Conservation (phyloP, 2,888 invertebrate species). For the Parnassius orleans region DNA sequence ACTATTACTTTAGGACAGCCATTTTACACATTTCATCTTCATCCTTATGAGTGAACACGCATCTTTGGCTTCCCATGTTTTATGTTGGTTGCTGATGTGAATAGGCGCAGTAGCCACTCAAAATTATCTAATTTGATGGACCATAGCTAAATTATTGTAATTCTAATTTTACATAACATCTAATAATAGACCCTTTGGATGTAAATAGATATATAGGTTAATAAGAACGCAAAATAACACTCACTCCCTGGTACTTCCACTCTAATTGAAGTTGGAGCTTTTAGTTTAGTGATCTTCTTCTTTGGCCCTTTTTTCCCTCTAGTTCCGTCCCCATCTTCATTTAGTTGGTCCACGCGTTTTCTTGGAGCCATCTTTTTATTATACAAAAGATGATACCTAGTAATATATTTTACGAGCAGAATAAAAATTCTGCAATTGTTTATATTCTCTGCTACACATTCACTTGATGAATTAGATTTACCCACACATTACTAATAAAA, state of each 20-base stretch:
- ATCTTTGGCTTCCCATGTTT: too few species aligned
- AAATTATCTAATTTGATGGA: not conserved
- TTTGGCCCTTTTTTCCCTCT: slow-evolving; percentile 24
- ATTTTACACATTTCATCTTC: too few species aligned
- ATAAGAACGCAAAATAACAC: not conserved
- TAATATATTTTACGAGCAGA: not conserved
- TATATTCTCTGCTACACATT: not conserved
- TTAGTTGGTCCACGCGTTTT: not conserved
- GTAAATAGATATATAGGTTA: not conserved
- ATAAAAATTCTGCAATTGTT: not conserved
- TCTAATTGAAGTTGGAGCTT: slow-evolving; percentile 31
- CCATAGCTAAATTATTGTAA: too few species aligned
- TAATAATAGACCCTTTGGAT: not conserved
- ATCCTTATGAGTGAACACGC: too few species aligned
- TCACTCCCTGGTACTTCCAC: slow-evolving; percentile 5
- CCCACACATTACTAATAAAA: not conserved
- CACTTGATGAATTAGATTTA: not conserved
- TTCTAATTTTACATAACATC: too few species aligned
- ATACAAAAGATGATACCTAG: not conserved
- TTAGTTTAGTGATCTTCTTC: slow-evolving; percentile 37
- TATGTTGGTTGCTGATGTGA: too few species aligned
- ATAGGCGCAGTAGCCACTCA: not conserved
- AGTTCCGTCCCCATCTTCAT: too few species aligned
- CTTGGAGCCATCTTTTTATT: slow-evolving; percentile 14
- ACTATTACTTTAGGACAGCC: too few species aligned